A percentile compares a stretch with the other conserved stretches of the same genome.
phyloP scores from a whole-genome alignment of 2,113 vertebrate genomes.

The Myocastor coypus region DNA sequence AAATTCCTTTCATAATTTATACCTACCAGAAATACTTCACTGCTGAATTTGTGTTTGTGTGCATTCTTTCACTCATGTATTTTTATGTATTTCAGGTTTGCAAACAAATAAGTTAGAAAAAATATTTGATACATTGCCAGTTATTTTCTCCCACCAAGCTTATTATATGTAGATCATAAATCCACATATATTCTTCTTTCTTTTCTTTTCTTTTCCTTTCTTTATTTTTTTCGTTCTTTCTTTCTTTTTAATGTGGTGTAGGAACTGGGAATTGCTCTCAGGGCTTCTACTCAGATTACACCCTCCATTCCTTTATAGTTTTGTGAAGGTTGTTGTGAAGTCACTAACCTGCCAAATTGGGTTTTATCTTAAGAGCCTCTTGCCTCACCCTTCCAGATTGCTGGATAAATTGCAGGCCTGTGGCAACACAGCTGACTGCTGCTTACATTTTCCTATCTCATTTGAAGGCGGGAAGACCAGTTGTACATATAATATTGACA shows the following conservation, averaged over 20 bases:
- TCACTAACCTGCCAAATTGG: neutral
- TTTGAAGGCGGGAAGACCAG: neutral
- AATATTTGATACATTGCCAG: neutral
- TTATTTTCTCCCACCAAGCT: neutral
- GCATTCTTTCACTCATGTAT: neutral
- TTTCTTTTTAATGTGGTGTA: neutral
- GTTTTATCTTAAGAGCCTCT: neutral
- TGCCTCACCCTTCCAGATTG: neutral
- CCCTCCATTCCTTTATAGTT: neutral
- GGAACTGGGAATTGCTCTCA: neutral
- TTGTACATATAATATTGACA: neutral
- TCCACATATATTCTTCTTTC: neutral
- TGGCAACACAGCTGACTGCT: neutral
- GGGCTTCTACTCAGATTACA: neutral
- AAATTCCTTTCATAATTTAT: neutral
- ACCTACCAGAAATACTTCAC: neutral
- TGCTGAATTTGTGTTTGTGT: conserved; percentile 9
- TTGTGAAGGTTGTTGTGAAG: neutral
- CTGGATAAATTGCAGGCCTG: neutral
- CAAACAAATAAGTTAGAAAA: neutral
- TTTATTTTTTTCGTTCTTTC: neutral
- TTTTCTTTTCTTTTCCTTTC: neutral
- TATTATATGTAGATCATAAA: neutral
- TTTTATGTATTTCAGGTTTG: neutral
- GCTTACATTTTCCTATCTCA: neutral